These are phyloP conservation scores for Diaprepes abbreviatus DNA, from an alignment of 2,888 invertebrate species.

Conservation along the genomic window DNA sequence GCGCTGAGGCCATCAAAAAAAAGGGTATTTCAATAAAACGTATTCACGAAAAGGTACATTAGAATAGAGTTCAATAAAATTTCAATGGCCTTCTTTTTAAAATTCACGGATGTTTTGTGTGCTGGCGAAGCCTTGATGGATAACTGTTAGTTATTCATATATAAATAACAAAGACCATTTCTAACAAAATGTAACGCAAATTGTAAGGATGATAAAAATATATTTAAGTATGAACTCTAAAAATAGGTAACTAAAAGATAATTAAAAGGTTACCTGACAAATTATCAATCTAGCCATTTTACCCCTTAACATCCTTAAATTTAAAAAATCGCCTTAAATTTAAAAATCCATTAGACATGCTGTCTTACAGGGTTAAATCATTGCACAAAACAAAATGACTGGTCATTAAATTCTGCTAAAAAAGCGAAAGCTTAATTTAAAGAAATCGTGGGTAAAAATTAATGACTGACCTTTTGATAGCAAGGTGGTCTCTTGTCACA, in stretches of 20 bases:
- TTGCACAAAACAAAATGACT: constrained; percentile 15
- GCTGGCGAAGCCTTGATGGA: too few species aligned
- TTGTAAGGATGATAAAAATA: too few species aligned
- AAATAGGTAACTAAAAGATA: not conserved
- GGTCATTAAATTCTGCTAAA: constrained; percentile 33
- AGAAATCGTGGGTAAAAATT: constrained; percentile 40
- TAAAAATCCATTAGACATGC: constrained; percentile 31
- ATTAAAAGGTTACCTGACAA: not conserved
- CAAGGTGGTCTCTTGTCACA: constrained; percentile 42
- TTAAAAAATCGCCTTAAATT: constrained; percentile 22
- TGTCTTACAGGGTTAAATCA: constrained; percentile 5
- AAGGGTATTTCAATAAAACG: too few species aligned
- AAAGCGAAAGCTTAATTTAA: constrained; percentile 38
- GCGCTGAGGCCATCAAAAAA: too few species aligned
- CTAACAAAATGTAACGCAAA: too few species aligned
- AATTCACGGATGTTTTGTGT: too few species aligned
- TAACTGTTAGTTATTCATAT: too few species aligned
- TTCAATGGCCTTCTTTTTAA: too few species aligned
- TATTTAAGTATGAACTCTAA: too few species aligned
- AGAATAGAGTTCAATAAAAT: too few species aligned
- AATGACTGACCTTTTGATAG: constrained; percentile 38
- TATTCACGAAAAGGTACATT: too few species aligned
- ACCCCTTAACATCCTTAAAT: constrained; percentile 8
- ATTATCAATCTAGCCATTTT: constrained; percentile 13
- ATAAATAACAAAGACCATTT: too few species aligned